These are phyloP conservation scores for Lissonota sp. DNA, from an alignment of 2,888 invertebrate species.

Conservation along the genomic window DNA sequence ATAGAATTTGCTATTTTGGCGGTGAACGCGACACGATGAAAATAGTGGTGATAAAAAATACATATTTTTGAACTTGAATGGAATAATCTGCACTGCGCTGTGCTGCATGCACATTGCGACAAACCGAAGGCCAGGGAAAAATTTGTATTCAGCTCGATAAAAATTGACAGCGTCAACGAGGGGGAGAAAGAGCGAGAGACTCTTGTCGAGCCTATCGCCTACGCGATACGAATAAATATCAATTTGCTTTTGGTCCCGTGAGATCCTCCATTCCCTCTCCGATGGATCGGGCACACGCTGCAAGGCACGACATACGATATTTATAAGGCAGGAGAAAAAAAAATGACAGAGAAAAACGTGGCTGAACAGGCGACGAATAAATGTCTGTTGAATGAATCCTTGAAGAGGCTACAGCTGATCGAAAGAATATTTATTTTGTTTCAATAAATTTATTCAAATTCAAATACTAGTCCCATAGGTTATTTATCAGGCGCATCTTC, in stretches of 20 bases:
- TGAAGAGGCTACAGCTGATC: not conserved
- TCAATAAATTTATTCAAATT: too few species aligned
- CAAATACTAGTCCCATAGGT: too few species aligned
- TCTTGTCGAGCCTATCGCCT: slow-evolving; percentile 51
- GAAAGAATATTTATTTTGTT: too few species aligned
- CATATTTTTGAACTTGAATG: not conserved
- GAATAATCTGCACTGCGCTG: slow-evolving; percentile 45
- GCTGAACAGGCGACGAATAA: slow-evolving; percentile 13
- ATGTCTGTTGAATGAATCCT: not conserved
- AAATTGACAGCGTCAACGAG: slow-evolving; percentile 48
- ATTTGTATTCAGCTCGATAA: slow-evolving; percentile 67
- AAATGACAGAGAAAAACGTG: slow-evolving; percentile 26
- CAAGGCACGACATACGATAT: slow-evolving; percentile 4
- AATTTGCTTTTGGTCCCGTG: slow-evolving; percentile 50
- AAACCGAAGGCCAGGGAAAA: slow-evolving; percentile 42
- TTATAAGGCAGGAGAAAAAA: not conserved
- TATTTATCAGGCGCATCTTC: too few species aligned
- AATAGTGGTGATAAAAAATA: too few species aligned
- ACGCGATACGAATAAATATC: slow-evolving; percentile 67
- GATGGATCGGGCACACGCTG: not conserved
- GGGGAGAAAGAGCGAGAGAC: slow-evolving; percentile 31
- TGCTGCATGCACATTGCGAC: slow-evolving; percentile 48
- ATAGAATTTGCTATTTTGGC: not conserved
- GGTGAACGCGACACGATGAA: slow-evolving; percentile 41
- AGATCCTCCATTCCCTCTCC: slow-evolving; percentile 31